A percentile compares a stretch with the other conserved stretches of the same genome.
Conservation (phyloP, 2,888 invertebrate genomes). For the Sarcophaga variegata region DNA sequence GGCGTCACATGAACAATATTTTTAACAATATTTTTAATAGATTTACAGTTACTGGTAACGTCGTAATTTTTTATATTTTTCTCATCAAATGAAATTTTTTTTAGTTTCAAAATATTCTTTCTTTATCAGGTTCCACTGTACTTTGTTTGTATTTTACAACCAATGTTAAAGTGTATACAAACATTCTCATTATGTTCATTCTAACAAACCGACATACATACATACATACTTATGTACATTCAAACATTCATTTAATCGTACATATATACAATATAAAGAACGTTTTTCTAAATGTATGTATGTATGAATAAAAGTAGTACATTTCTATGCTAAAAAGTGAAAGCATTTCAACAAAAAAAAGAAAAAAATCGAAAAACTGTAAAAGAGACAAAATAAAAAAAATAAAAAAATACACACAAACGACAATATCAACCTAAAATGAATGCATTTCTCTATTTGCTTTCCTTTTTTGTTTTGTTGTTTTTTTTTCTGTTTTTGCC, state of each 20-base stretch:
- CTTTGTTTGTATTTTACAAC: neutral
- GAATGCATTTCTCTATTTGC: constrained; percentile 27
- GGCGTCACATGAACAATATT: too few species aligned
- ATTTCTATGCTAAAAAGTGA: constrained; percentile 32
- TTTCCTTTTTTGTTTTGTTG: neutral
- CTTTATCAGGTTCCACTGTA: neutral
- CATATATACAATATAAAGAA: neutral
- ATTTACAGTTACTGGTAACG: too few species aligned
- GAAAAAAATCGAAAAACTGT: constrained; percentile 2
- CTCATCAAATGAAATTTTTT: neutral
- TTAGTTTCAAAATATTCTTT: too few species aligned
- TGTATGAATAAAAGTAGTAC: too few species aligned
- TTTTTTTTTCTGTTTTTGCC: neutral
- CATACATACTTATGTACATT: neutral
- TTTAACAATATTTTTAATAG: too few species aligned
- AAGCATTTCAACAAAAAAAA: constrained; percentile 14
- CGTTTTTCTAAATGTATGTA: neutral
- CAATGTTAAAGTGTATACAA: neutral
- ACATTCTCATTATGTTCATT: neutral
- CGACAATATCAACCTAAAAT: constrained; percentile 1
- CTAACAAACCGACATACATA: neutral
- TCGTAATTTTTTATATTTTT: too few species aligned
- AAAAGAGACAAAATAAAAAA: neutral
- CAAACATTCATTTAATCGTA: neutral
- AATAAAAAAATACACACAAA: neutral